Conservation (phyloP, 2,888 invertebrate species). For the Gymnosoma rotundatum region DNA sequence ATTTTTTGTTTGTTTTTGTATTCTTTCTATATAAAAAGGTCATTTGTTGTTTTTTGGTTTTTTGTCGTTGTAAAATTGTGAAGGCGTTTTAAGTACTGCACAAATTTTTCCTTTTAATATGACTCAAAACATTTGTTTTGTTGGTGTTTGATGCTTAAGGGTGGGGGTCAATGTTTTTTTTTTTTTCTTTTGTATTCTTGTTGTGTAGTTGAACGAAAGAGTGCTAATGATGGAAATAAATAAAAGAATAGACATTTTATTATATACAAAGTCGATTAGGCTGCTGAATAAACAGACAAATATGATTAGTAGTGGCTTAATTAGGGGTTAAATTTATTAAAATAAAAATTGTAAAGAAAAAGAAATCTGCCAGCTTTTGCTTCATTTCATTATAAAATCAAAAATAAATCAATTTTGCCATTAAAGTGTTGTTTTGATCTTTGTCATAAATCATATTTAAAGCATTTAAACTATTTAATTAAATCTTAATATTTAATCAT, state of each 20-base stretch:
- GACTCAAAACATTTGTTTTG: constrained; percentile 50
- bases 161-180: constrained; percentile 56
- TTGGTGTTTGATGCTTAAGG: constrained; percentile 12
- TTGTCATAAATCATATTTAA: constrained; percentile 51
- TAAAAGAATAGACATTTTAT: constrained; percentile 53
- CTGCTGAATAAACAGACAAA: constrained; percentile 53
- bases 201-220: constrained; percentile 41
- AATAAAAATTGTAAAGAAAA: not conserved
- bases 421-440: constrained; percentile 36
- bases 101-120: constrained; percentile 63
- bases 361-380: not conserved
- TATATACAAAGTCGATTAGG: constrained; percentile 62
- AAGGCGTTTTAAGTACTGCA: constrained; percentile 55
- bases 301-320: constrained; percentile 1
- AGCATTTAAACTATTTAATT: constrained; percentile 54
- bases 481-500: constrained; percentile 65
- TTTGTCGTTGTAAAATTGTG: constrained; percentile 23
- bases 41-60: constrained; percentile 28
- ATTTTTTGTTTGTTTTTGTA: not conserved
- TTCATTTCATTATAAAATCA: not conserved
- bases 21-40: constrained; percentile 34
- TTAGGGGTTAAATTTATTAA: constrained; percentile 38
- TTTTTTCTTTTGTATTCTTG: constrained; percentile 46
- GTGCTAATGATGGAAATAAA: constrained; percentile 63
- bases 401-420: constrained; percentile 53